Evolutionary conservation across 2,797 vertebrate genomes (phyloP), one percentile per base, ranked within the genome.

Genomic region (Denticeps clupeoides): DNA sequence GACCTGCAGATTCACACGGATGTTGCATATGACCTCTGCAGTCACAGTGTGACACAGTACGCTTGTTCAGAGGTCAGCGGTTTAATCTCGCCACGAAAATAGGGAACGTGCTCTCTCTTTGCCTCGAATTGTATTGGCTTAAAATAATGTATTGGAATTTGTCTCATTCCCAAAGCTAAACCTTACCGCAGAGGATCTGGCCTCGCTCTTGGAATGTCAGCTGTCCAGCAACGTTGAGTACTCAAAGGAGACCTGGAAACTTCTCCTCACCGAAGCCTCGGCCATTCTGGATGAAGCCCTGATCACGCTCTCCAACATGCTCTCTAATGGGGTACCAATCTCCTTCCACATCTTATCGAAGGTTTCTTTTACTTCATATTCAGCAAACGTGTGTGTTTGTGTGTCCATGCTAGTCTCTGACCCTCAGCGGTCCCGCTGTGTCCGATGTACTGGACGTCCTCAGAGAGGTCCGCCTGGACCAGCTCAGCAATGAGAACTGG

Each of bases 211-310:
- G 41, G 54, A 49, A 31, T 82, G 79, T 41, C 11, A 76, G 35
- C 65, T 79, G 49, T 53, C 69, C 1, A 59, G 67, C 19, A 57
- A 70, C 51, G 68, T 44, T 63, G 49, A 47, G 41, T 42, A 43
- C 25, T 77, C 78, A 45, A 64, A 3, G n/a, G 35, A 52, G 4
- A 38, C 75, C 10, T 81, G 75, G 78, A 80, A 79, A 67, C 15
- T 72, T 51, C 46, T 82, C 41, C 69, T 82, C 41, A 73, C 60
- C 1, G 63, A 67, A 19, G 21, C 64, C 2, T 66, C 68, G 11
- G 1, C 0, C 2, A 31, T 74, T 31, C 26, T 81, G 64, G 59
- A 80, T 13, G 56, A 62, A 2, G 74, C 78, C 6, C 58, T 82
- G 59, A 70, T 77, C 61, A 52, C 70, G 1, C 29, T 82, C 3